phyloP scores from a whole-genome alignment of 1,140 invertebrate genomes.

The Contarinia nasturtii region DNA sequence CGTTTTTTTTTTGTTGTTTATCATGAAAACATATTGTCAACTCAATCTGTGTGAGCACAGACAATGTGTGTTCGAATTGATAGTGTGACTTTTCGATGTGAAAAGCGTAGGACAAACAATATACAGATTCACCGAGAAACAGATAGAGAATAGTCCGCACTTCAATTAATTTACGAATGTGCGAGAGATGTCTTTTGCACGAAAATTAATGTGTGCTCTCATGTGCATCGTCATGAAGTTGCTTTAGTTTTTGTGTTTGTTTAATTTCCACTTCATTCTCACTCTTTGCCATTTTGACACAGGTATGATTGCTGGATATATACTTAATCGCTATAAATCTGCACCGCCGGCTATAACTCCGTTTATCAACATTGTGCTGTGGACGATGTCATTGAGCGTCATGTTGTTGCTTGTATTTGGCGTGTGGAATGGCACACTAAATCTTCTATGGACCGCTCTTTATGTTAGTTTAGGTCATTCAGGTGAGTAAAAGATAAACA shows the following conservation, averaged over 20 bases:
- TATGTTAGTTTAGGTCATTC: constrained; percentile 40
- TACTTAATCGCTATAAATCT: constrained; percentile 43
- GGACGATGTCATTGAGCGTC: constrained; percentile 34
- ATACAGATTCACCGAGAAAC: no score
- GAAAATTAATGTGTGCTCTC: not conserved
- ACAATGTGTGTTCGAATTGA: not conserved
- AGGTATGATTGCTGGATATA: constrained; percentile 56
- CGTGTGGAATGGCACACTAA: constrained; percentile 46
- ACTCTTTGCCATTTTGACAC: not conserved
- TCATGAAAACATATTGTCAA: not conserved
- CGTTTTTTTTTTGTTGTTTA: not conserved
- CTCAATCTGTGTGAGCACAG: not conserved
- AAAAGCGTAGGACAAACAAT: not conserved
- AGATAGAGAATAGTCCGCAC: not conserved
- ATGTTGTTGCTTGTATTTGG: constrained; percentile 55
- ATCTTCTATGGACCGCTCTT: constrained; percentile 40
- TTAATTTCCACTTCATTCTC: not conserved
- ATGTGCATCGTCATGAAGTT: not conserved
- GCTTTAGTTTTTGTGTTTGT: not conserved
- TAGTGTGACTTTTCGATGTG: not conserved
- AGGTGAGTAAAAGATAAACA: constrained; percentile 13
- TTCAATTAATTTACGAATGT: not conserved
- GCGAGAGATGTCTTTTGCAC: not conserved
- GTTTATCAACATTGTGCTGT: constrained; percentile 35
- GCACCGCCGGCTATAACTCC: constrained; percentile 39